A percentile compares a stretch with the other conserved stretches of the same genome.
Conservation (phyloP, 2,797 vertebrate genomes). For the Sciurus vulgaris region DNA sequence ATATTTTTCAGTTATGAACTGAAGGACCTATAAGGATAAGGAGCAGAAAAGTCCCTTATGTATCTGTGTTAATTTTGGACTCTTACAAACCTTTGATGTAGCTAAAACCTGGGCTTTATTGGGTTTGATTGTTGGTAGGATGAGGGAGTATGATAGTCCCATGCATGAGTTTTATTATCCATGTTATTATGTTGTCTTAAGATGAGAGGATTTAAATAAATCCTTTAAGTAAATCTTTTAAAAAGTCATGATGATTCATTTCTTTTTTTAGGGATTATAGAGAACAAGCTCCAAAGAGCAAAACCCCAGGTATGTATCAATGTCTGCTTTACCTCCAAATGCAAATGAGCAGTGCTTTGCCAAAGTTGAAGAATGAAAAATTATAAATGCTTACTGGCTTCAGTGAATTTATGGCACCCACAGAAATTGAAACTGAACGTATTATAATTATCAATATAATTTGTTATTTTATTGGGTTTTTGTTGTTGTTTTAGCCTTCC, state of each 20-base stretch:
- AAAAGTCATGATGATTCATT: conserved; percentile 63
- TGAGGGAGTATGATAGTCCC: neutral
- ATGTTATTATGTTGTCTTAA: conserved; percentile 23
- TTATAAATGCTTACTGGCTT: neutral
- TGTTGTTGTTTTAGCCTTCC: neutral
- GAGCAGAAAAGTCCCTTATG: neutral
- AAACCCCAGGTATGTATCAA: conserved; percentile 83
- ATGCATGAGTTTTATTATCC: neutral
- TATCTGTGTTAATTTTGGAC: neutral
- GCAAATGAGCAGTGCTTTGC: neutral
- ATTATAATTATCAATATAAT: neutral
- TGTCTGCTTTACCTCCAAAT: neutral
- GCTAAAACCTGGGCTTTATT: neutral
- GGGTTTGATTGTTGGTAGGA: neutral
- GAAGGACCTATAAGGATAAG: neutral
- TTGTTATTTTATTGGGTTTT: neutral
- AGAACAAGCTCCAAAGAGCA: conserved; percentile 81
- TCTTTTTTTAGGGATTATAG: conserved; percentile 83
- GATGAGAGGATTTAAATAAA: too few relatives aligned
- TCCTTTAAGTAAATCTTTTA: neutral
- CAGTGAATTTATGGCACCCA: neutral
- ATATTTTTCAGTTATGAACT: conserved; percentile 38
- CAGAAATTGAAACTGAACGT: neutral
- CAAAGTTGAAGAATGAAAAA: neutral
- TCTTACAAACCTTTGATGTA: neutral